Evolutionary conservation across 2,797 vertebrate species (phyloP), one percentile per base, ranked within the genome.

Genomic region (Aselliscus stoliczkanus): DNA sequence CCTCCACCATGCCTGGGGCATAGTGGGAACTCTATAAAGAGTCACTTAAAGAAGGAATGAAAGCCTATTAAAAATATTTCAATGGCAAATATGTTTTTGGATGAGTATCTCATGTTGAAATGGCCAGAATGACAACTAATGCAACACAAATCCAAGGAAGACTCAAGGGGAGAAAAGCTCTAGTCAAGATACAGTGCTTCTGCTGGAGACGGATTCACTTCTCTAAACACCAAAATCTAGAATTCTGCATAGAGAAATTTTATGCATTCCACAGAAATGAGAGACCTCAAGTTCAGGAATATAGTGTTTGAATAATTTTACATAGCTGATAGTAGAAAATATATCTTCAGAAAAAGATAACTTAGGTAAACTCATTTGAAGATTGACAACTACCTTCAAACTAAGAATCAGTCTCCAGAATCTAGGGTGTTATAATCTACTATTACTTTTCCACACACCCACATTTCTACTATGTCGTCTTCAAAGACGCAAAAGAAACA

Each of bases 321-420:
- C 31, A 93, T 2, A 81, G 62, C n/a, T 81, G 56, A 14, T 65
- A 75, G 73, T 0, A 88, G 52, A 9, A 94, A 83, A 95, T 58
- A 3, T 64, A 54, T 47, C 87, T 93, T 64, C 23, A 34, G 14
- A 90, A 96, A 82, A 79, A 67, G 39, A 60, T 84, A 65, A 73
- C 42, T 83, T 83, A 92, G 15, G 31, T 29, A 65, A 92, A 93
- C 83, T 88, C 14, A 90, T 58, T 5, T 95, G 18, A 90, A 95
- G 29, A 94, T 3, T 64, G 34, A 81, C 20, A 94, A 87, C 13
- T 96, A 18, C 7, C 42, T 82, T 90, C 29, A 76, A 62, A 21
- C 12, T 56, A 82, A 92, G 21, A 94, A 69, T 70, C 20, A 39
- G 27, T 67, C 21, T 54, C 50, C 42, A 80, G 39, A 90, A 91